Percentiles rank a stretch among this genome's conserved stretches.
These are phyloP conservation scores for Nowickia ferox DNA, from an alignment of 2,888 invertebrate genomes.

Conservation along the genomic window DNA sequence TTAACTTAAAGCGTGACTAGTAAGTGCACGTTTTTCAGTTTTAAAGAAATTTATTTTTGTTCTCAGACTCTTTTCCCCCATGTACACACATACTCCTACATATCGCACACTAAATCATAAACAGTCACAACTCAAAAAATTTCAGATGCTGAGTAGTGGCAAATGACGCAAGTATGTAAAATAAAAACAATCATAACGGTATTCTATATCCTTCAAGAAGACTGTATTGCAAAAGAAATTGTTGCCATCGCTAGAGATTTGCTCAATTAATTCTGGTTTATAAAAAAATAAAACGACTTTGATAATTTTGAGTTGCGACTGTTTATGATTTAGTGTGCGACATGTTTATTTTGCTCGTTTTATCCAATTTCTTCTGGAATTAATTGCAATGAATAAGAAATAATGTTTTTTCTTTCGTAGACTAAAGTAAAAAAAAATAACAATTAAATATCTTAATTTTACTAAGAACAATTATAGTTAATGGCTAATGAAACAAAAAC, in stretches of 20 bases:
- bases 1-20: slow-evolving; percentile 70
- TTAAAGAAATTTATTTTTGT: slow-evolving; percentile 4
- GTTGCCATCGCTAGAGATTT: too few species aligned
- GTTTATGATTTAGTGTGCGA: too few species aligned
- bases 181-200: too few species aligned
- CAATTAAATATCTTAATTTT: slow-evolving; percentile 41
- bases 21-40: slow-evolving; percentile 61
- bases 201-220: too few species aligned
- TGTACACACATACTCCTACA: neutral
- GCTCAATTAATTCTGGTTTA: too few species aligned
- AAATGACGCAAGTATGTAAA: too few species aligned
- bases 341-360: neutral
- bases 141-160: too few species aligned
- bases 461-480: neutral
- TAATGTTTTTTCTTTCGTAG: slow-evolving; percentile 8
- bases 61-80: neutral
- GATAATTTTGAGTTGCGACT: too few species aligned
- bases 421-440: slow-evolving; percentile 15
- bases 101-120: too few species aligned
- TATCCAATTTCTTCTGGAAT: slow-evolving; percentile 27
- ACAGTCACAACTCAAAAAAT: too few species aligned
- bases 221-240: too few species aligned
- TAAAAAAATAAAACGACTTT: too few species aligned
- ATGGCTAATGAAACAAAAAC: neutral
- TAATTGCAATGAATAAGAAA: slow-evolving; percentile 59